A percentile compares a stretch with the other conserved stretches of the same genome.
Conservation (phyloP, 2,888 invertebrate species). For the Andrena camellia region DNA sequence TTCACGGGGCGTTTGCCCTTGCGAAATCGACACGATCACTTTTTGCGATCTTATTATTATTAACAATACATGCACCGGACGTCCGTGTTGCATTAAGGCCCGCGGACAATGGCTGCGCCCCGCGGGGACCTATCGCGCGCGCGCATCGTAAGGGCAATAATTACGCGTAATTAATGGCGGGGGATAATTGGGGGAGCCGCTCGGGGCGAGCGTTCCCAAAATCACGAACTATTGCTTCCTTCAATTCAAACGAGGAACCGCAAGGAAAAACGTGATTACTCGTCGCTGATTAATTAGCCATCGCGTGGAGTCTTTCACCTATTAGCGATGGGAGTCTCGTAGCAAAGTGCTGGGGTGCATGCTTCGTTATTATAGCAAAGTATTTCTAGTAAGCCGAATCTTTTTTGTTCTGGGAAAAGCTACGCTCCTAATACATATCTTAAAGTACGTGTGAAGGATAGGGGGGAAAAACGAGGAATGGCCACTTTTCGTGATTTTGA, state of each 20-base stretch:
- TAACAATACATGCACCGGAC: conserved; percentile 48
- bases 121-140: background rate
- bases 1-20: conserved; percentile 49
- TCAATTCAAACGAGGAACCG: background rate
- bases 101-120: conserved; percentile 20
- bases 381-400: background rate
- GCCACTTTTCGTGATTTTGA: no score
- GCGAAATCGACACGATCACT: conserved; percentile 60
- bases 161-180: conserved; percentile 47
- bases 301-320: background rate
- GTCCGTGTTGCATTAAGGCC: conserved; percentile 57
- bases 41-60: conserved; percentile 54
- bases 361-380: background rate
- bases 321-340: background rate
- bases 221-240: conserved; percentile 28
- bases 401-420: background rate
- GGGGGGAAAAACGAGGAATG: no score
- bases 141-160: conserved; percentile 28
- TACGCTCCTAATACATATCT: no score
- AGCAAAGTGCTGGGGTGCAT: background rate
- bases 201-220: conserved; percentile 37
- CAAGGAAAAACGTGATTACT: conserved; percentile 21
- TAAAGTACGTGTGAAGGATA: no score
- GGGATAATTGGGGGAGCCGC: conserved; percentile 27
- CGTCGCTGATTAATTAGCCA: background rate